Evolutionary conservation across 2,888 invertebrate species (phyloP), one percentile per base, ranked within the genome.

Genomic region (Sicus ferrugineus): DNA sequence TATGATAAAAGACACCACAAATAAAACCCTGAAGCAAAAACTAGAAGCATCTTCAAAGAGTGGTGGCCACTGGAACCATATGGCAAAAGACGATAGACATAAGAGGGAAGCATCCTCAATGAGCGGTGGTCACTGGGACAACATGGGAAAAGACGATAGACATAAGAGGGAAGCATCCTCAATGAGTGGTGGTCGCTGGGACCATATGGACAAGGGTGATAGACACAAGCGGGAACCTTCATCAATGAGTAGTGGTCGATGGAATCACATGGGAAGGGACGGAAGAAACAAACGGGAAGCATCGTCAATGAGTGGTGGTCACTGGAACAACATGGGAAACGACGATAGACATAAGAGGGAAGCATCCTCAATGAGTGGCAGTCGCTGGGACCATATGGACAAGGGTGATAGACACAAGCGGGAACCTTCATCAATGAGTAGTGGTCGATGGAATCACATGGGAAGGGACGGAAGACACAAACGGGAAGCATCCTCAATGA

Each of bases 121-220:
- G 3, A n/a, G n/a, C 1, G 46, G 46, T 1, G 19, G 48, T 30
- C 3, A 11, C 26, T 7, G 52, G 61, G 30, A 30, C 56, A 23
- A 5, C n/a, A 0, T 34, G 59, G 54, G 61, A 16, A n/a, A 64
- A 34, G 19, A 31, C 4, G 1, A n/a, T 16, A 5, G 26, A 28
- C 34, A 4, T 1, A 2, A 58, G 14, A 5, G 65, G 52, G 46
- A 61, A 34, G 38, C 1, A 26, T 2, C 31, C 21, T 30, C 19
- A 19, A 50, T 50, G 52, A 48, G 34, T 2, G 1, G 19, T 16
- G n/a, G 2, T 34, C 31, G 28, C n/a, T 69, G 67, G 52, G 5
- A 65, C 30, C 64, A n/a, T 69, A 67, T 11, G n/a, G 34, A 34
- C 34, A 34, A 34, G 34, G n/a, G n/a, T 54, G 2, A n/a, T 26